phyloP scores from a whole-genome alignment of 2,888 invertebrate genomes.

The Apocheima hispidaria region DNA sequence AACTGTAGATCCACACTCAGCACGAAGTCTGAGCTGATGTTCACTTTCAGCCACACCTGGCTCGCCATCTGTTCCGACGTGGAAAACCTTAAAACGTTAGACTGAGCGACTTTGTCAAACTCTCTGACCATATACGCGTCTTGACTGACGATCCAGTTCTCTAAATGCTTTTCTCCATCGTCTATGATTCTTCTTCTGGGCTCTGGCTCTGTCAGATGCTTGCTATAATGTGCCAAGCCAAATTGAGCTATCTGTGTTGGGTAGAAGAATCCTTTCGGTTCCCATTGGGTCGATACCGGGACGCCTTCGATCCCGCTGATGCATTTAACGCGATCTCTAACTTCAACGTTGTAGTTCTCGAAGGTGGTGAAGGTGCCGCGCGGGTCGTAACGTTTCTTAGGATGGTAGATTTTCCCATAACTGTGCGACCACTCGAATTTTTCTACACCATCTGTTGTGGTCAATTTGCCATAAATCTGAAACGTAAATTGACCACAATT shows the following conservation, averaged over 20 bases:
- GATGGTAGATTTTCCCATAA: slow-evolving; percentile 95
- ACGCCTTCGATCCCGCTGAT: slow-evolving; percentile 97
- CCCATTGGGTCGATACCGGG: slow-evolving; percentile 99
- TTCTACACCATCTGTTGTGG: slow-evolving; percentile 90
- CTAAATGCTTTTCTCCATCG: slow-evolving; percentile 89
- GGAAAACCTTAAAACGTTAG: slow-evolving; percentile 89
- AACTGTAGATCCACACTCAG: slow-evolving; percentile 90
- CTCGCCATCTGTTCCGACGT: slow-evolving; percentile 90
- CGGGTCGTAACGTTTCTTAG: slow-evolving; percentile 95
- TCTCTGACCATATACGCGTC: slow-evolving; percentile 88
- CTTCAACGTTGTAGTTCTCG: slow-evolving; percentile 99
- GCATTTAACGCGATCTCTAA: slow-evolving; percentile 97
- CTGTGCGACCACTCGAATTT: slow-evolving; percentile 98
- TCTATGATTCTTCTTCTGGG: slow-evolving; percentile 90
- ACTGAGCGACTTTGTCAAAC: slow-evolving; percentile 85
- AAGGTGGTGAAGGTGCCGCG: slow-evolving; percentile 98
- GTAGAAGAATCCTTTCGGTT: slow-evolving; percentile 97
- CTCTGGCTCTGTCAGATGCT: slow-evolving; percentile 94
- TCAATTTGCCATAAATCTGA: slow-evolving; percentile 94
- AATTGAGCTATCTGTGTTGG: slow-evolving; percentile 99
- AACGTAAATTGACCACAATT: not conserved
- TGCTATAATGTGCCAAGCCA: slow-evolving; percentile 98
- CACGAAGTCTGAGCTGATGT: slow-evolving; percentile 88
- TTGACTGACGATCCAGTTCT: slow-evolving; percentile 91
- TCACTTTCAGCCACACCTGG: slow-evolving; percentile 88